Evolutionary conservation across 2,888 invertebrate genomes (phyloP).

Genomic region (Pilophorus perplexus): DNA sequence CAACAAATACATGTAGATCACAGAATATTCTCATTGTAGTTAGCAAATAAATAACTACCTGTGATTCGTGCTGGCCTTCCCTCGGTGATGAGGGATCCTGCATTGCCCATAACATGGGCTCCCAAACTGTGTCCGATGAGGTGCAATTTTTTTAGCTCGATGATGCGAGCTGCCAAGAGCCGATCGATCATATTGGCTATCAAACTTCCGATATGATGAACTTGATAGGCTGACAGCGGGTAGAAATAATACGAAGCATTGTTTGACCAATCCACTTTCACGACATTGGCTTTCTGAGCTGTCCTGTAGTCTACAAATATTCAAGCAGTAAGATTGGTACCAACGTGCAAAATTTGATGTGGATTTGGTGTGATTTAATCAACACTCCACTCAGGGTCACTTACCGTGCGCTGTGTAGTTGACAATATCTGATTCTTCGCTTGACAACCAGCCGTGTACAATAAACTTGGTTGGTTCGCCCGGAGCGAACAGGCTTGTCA

Average conservation of each 20-base stretch:
- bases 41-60: no score
- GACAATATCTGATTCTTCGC: slow-evolving; percentile 27
- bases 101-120: slow-evolving; percentile 40
- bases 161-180: neutral
- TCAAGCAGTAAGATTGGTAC: no score
- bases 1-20: no score
- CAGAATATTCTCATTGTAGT: no score
- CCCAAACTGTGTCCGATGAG: slow-evolving; percentile 43
- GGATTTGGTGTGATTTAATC: no score
- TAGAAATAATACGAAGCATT: slow-evolving; percentile 46
- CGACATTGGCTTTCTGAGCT: slow-evolving; percentile 54
- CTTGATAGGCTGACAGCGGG: slow-evolving; percentile 20
- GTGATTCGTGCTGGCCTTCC: slow-evolving; percentile 20
- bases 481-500: slow-evolving; percentile 35
- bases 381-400: no score
- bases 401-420: slow-evolving; percentile 40
- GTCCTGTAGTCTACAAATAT: slow-evolving; percentile 52
- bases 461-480: slow-evolving; percentile 40
- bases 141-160: slow-evolving; percentile 19
- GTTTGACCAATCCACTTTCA: slow-evolving; percentile 55
- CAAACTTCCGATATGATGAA: slow-evolving; percentile 13
- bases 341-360: no score
- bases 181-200: slow-evolving; percentile 27
- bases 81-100: slow-evolving; percentile 17
- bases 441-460: slow-evolving; percentile 44